A percentile compares a stretch with the other conserved stretches of the same genome.
These are phyloP conservation scores for Limanda limanda DNA, from an alignment of 2,113 vertebrate species.

Conservation along the genomic window DNA sequence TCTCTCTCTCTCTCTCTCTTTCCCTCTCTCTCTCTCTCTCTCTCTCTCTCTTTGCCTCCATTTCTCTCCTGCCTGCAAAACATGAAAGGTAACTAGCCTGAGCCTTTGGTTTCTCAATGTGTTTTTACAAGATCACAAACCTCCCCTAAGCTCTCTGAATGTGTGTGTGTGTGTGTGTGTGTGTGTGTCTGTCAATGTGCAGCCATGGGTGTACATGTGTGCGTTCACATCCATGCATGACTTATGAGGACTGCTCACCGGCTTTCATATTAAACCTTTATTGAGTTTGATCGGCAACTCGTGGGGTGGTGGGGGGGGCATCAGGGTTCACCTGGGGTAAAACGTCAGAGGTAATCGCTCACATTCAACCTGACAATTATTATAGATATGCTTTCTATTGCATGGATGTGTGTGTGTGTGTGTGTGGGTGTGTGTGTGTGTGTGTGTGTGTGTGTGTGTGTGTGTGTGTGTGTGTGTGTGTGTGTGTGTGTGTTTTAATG, in stretches of 20 bases:
- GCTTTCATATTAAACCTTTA: constrained; percentile 44
- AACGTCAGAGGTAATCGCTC: constrained; percentile 23
- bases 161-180: neutral
- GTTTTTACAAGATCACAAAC: constrained; percentile 78
- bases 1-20: neutral
- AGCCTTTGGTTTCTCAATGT: constrained; percentile 58
- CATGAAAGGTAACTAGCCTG: constrained; percentile 60
- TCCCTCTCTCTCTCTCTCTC: neutral
- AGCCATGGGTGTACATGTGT: constrained; percentile 40
- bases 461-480: neutral
- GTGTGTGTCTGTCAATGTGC: constrained; percentile 4
- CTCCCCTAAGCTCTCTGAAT: constrained; percentile 60
- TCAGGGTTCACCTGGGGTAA: constrained; percentile 13
- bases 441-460: neutral
- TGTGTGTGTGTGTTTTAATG: neutral
- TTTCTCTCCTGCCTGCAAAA: constrained; percentile 27
- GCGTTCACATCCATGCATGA: constrained; percentile 43
- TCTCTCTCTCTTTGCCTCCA: neutral
- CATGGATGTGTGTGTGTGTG: neutral
- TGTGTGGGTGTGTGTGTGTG: too few relatives aligned
- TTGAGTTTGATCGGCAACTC: constrained; percentile 47
- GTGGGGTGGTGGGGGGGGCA: neutral
- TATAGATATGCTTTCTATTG: constrained; percentile 19
- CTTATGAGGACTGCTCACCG: constrained; percentile 33
- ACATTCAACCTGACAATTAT: constrained; percentile 32